Percentiles rank a stretch among this genome's conserved stretches.
Evolutionary conservation across 1,140 invertebrate genomes (phyloP).

Genomic region (Gryllus bimaculatus): DNA sequence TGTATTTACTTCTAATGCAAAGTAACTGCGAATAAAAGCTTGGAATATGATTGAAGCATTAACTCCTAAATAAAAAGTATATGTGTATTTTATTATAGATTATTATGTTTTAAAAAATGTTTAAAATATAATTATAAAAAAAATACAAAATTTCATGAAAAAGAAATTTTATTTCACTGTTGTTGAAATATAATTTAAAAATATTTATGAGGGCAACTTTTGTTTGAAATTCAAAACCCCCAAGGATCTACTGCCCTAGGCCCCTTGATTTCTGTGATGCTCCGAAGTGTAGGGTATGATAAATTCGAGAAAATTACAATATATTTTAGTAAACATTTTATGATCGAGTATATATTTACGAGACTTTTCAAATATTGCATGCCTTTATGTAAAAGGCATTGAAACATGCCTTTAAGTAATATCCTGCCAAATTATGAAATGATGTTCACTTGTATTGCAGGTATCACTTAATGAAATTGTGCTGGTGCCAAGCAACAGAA

Average conservation of each 20-base stretch:
- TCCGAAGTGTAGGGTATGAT: no score
- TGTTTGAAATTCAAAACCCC: no score
- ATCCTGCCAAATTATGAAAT: not conserved
- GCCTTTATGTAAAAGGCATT: no score
- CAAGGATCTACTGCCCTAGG: no score
- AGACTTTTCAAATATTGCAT: conserved; percentile 8
- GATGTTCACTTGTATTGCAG: conserved; percentile 34
- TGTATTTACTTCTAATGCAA: not conserved
- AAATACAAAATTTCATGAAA: not conserved
- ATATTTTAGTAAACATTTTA: conserved; percentile 13
- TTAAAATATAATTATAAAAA: not conserved
- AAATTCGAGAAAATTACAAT: conserved; percentile 7
- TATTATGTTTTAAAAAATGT: no score
- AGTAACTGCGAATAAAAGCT: not conserved
- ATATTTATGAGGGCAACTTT: no score
- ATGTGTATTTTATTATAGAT: no score
- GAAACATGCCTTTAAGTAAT: no score
- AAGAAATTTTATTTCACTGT: not conserved
- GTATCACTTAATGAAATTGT: conserved; percentile 55
- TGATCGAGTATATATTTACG: not conserved
- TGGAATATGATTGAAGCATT: not conserved
- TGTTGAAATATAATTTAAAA: no score
- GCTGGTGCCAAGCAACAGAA: conserved; percentile 43
- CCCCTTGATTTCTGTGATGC: no score
- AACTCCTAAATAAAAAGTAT: no score